phyloP scores from a whole-genome alignment of 2,113 vertebrate genomes.

The Heptranchias perlo region DNA sequence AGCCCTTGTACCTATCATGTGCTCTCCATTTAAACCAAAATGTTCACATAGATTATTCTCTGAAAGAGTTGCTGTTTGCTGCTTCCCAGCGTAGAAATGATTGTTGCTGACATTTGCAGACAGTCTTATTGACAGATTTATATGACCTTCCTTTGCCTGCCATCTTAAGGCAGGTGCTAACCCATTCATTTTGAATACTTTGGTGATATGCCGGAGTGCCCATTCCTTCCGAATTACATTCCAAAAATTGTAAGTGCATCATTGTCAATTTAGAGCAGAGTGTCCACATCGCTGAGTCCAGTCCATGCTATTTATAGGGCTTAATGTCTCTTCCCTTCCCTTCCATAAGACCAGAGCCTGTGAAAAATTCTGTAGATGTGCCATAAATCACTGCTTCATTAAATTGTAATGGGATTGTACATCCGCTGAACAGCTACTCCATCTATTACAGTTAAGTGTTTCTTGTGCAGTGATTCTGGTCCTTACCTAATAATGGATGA shows the following conservation, averaged over 20 bases:
- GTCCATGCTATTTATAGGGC: not conserved
- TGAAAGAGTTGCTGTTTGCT: not conserved
- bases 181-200: not conserved
- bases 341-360: not conserved
- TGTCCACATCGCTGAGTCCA: not conserved
- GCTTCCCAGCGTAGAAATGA: not conserved
- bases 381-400: constrained; percentile 5
- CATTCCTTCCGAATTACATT: not conserved
- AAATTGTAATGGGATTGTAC: constrained; percentile 19
- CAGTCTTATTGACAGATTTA: not conserved
- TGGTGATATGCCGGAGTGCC: not conserved
- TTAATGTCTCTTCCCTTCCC: not conserved
- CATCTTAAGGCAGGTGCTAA: not conserved
- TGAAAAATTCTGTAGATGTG: not conserved
- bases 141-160: not conserved
- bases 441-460: not conserved
- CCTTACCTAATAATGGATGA: not conserved
- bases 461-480: constrained; percentile 18
- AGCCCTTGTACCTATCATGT: not conserved
- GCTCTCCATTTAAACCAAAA: not conserved
- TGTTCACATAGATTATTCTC: not conserved
- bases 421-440: not conserved
- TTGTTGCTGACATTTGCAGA: not conserved
- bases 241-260: not conserved
- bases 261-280: not conserved